These are phyloP conservation scores for roundworm (Caenorhabditis elegans) DNA, from an alignment of 1,140 invertebrate genomes.

Conservation along the genomic window WBcel235 BX284605.5:14519001-14519500, in stretches of 20 bases:
- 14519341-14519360: conserved; percentile 27
- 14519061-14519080: conserved; percentile 56
- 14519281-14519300: conserved; percentile 29
- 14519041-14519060: conserved; percentile 54
- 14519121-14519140: conserved; percentile 60
- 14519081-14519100: conserved; percentile 57
- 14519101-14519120: conserved; percentile 66
- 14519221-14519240: conserved; percentile 38
- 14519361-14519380: neutral
- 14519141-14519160: conserved; percentile 51
- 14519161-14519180: conserved; percentile 14
- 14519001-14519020: neutral
- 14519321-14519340: neutral
- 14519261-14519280: conserved; percentile 44
- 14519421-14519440: no score
- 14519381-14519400: neutral
- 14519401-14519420: no score
- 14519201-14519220: neutral
- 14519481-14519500: no score
- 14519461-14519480: no score
- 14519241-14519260: conserved; percentile 46
- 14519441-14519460: no score
- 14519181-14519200: neutral
- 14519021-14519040: conserved; percentile 50
- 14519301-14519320: neutral